Evolutionary conservation across 2,797 vertebrate species (phyloP), one percentile per base, ranked within the genome.

Genomic region (Girardinus metallicus): DNA sequence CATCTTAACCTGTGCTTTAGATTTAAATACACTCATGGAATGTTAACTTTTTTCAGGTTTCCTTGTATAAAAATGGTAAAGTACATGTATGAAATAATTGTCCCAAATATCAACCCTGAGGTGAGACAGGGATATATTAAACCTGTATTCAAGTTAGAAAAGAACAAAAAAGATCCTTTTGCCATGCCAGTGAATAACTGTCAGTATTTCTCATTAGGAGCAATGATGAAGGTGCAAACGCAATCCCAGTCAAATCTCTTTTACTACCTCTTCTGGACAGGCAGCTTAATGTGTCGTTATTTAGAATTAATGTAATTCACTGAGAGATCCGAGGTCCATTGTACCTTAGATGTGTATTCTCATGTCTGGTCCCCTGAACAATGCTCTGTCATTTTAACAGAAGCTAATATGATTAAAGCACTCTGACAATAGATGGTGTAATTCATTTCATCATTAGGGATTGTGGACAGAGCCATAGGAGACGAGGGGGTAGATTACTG

Each of bases 321-420:
- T 83, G 87, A 93, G 93, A 89, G 93, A 95, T 94, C 89, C 86
- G 55, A 87, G 85, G 91, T 93, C 95, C 93, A 95, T 96, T 96
- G 95, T 95, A 93, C 93, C 92, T 95, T 87, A 93, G 95, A 95
- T 95, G 94, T 95, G 94, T 94, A 92, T 91, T 86, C 94, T 93
- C 95, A 94, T 96, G 95, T 95, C 93, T 95, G 91, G 88, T 87
- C 82, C 85, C 83, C 87, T 84, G 95, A 96, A 95, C 94, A 94
- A 94, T 93, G 91, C 89, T 92, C 93, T 87, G 93, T 94, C 93
- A 93, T 92, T 95, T 95, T 94, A 93, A 89, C 92, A 93, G 87
- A 93, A 91, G 89, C 90, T 93, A 95, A 95, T 94, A 95, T 94
- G 95, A 96, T 95, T 96, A 95, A 95, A 96, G 93, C 84, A 88